These are phyloP conservation scores for Lasioglossum pauxillum DNA, from an alignment of 2,888 invertebrate genomes.

Conservation along the genomic window DNA sequence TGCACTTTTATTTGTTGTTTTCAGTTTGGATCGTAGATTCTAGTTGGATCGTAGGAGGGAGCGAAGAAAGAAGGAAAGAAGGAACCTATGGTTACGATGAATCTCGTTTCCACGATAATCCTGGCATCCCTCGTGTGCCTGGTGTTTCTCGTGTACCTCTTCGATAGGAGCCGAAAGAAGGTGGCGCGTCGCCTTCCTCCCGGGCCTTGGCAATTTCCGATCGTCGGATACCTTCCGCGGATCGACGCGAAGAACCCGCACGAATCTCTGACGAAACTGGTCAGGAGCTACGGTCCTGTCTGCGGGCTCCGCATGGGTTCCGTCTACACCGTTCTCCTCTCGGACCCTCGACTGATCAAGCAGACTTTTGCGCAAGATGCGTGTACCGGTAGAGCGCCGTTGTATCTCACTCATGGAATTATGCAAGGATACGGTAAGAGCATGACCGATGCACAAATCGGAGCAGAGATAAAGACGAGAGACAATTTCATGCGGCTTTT, in stretches of 20 bases:
- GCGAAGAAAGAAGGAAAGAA: not conserved
- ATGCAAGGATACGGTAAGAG: constrained; percentile 94
- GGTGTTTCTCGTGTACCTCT: constrained; percentile 37
- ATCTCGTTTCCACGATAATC: constrained; percentile 18
- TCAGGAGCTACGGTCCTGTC: constrained; percentile 90
- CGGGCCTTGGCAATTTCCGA: constrained; percentile 92
- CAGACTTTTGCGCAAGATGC: constrained; percentile 90
- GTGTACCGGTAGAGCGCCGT: constrained; percentile 91
- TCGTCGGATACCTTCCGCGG: constrained; percentile 92
- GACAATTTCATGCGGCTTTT: not conserved
- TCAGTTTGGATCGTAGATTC: not conserved
- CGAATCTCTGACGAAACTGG: constrained; percentile 88
- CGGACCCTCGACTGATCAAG: constrained; percentile 90
- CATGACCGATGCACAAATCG: constrained; percentile 43
- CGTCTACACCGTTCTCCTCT: constrained; percentile 91
- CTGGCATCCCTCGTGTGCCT: constrained; percentile 79
- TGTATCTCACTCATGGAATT: constrained; percentile 93
- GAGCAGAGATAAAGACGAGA: not conserved
- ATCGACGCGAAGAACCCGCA: constrained; percentile 90
- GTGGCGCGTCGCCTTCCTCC: constrained; percentile 87
- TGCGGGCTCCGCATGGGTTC: constrained; percentile 91
- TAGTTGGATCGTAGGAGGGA: not conserved
- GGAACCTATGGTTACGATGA: constrained; percentile 16
- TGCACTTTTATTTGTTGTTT: not conserved
- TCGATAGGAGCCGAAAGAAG: constrained; percentile 78